Evolutionary conservation across 2,797 vertebrate species (phyloP).

Genomic region (Gobio occitaniae): DNA sequence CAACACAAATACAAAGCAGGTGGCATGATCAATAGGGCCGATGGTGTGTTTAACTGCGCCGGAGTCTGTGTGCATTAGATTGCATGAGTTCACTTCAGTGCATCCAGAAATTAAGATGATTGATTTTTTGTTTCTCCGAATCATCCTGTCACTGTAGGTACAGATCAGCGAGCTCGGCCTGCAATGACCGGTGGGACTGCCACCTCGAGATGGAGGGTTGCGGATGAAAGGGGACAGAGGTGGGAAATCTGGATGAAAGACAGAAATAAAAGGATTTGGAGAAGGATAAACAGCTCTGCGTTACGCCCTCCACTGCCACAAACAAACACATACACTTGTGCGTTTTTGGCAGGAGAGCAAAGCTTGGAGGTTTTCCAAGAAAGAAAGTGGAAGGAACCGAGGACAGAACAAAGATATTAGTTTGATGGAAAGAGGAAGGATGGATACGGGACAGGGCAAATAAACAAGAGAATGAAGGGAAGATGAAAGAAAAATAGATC

Average conservation of each 20-base stretch:
- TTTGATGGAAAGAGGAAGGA: constrained; percentile 44
- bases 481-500: constrained; percentile 47
- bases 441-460: constrained; percentile 11
- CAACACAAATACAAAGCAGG: constrained; percentile 45
- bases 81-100: constrained; percentile 81
- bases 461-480: background rate
- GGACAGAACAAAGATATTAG: constrained; percentile 55
- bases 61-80: constrained; percentile 74
- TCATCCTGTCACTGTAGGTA: constrained; percentile 46
- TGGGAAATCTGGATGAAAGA: constrained; percentile 37
- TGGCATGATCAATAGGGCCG: constrained; percentile 26
- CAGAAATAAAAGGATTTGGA: constrained; percentile 34
- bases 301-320: constrained; percentile 18
- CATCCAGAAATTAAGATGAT: constrained; percentile 82
- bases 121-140: constrained; percentile 76
- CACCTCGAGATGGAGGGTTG: constrained; percentile 36
- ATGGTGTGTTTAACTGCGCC: constrained; percentile 55
- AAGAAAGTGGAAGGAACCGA: constrained; percentile 40
- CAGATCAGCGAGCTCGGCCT: constrained; percentile 38
- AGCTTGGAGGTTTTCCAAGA: constrained; percentile 56
- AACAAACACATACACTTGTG: background rate
- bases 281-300: constrained; percentile 53
- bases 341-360: constrained; percentile 40
- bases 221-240: constrained; percentile 38
- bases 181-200: background rate